Percentiles rank a stretch among this genome's conserved stretches.
Conservation (phyloP, 2,797 vertebrate species). For the Gambusia yucatana region DNA sequence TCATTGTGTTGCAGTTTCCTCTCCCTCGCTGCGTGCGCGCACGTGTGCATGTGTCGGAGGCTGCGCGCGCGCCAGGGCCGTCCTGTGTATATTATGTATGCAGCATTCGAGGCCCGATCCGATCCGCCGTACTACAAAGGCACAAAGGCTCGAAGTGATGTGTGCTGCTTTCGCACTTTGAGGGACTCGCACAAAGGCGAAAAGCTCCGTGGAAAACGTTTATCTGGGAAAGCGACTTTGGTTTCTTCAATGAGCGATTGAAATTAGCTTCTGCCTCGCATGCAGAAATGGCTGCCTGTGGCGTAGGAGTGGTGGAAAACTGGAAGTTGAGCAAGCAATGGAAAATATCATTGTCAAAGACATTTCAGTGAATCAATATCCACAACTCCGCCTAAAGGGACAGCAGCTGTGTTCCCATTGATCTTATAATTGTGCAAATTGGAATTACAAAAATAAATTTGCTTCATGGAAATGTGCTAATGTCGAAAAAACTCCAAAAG, state of each 20-base stretch:
- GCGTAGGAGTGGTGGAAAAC: not conserved
- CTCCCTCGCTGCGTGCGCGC: slow-evolving; percentile 61
- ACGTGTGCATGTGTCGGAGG: slow-evolving; percentile 52
- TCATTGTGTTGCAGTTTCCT: slow-evolving; percentile 87
- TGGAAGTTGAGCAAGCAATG: too few species aligned
- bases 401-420: too few species aligned
- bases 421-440: too few species aligned
- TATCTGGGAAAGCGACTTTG: not conserved
- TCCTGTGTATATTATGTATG: slow-evolving; percentile 25
- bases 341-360: too few species aligned
- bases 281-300: not conserved
- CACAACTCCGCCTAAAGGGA: too few species aligned
- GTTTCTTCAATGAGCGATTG: not conserved
- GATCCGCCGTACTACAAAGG: slow-evolving; percentile 38
- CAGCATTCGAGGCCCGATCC: slow-evolving; percentile 22
- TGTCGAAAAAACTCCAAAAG: too few species aligned
- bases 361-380: too few species aligned
- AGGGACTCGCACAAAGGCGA: not conserved
- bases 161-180: slow-evolving; percentile 35
- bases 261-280: not conserved
- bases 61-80: slow-evolving; percentile 20
- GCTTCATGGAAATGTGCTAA: too few species aligned
- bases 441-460: too few species aligned
- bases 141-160: slow-evolving; percentile 26
- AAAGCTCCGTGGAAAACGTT: not conserved